Evolutionary conservation across 2,113 vertebrate species (phyloP).

Genomic region (Nycticorax nycticorax): DNA sequence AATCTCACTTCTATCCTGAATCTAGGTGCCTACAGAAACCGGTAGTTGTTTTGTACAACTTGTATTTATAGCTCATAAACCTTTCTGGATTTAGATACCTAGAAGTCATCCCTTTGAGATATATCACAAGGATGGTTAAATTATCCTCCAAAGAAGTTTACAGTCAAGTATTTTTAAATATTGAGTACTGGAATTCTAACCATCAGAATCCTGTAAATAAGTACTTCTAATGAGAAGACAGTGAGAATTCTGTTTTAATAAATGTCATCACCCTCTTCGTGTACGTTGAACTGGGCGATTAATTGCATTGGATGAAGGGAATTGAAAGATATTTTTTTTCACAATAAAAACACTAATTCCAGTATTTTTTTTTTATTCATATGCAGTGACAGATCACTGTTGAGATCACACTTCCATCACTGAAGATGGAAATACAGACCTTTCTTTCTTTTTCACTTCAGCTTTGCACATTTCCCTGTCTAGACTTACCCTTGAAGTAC

Average conservation of each 20-base stretch:
- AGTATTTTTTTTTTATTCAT: neutral
- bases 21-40: neutral
- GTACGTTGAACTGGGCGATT: neutral
- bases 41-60: neutral
- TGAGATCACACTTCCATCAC: neutral
- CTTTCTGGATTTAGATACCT: neutral
- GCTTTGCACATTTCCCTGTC: neutral
- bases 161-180: neutral
- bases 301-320: neutral
- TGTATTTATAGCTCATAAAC: neutral
- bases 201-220: neutral
- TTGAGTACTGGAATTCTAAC: too few species aligned
- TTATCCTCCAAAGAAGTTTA: neutral
- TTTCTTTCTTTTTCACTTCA: neutral
- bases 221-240: neutral
- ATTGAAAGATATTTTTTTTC: fast-evolving
- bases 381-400: neutral
- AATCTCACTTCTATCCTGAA: neutral
- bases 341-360: neutral
- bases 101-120: neutral
- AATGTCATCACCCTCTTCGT: neutral
- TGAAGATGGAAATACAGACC: neutral
- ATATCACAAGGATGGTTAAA: neutral
- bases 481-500: neutral
- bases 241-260: neutral